Conservation (phyloP, 2,888 invertebrate genomes). For the Harpalus rufipes region DNA sequence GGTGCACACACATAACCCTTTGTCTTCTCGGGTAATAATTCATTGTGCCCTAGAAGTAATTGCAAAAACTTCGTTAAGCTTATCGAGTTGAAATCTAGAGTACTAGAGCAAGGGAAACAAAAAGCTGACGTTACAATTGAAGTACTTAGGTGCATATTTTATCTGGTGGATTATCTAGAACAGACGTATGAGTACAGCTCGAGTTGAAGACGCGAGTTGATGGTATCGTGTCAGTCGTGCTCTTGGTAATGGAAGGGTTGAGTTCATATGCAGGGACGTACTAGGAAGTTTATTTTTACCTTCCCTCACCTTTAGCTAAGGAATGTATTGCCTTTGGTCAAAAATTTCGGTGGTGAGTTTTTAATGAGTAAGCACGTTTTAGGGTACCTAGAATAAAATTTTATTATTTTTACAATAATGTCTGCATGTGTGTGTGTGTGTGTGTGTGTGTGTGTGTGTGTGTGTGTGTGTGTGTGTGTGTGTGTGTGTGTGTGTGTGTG, state of each 20-base stretch:
- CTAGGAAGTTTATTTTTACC: neutral
- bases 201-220: conserved; percentile 24
- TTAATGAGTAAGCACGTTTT: too few species aligned
- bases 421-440: too few species aligned
- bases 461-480: too few species aligned
- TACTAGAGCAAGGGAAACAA: conserved; percentile 17
- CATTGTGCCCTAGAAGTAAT: conserved; percentile 28
- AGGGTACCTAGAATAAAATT: too few species aligned
- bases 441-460: too few species aligned
- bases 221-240: conserved; percentile 49
- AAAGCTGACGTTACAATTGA: conserved; percentile 46
- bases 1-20: conserved; percentile 28
- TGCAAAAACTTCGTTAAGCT: conserved; percentile 40
- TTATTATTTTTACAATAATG: too few species aligned
- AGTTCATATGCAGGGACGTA: conserved; percentile 4
- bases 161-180: conserved; percentile 42
- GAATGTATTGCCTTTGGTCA: too few species aligned
- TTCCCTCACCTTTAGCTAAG: too few species aligned
- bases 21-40: conserved; percentile 28
- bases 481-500: too few species aligned
- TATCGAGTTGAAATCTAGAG: conserved; percentile 16
- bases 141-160: conserved; percentile 46
- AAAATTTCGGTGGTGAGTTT: too few species aligned
- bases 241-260: conserved; percentile 36
- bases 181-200: conserved; percentile 27